Conservation (phyloP, 2,113 vertebrate genomes). For the Pedetes capensis region DNA sequence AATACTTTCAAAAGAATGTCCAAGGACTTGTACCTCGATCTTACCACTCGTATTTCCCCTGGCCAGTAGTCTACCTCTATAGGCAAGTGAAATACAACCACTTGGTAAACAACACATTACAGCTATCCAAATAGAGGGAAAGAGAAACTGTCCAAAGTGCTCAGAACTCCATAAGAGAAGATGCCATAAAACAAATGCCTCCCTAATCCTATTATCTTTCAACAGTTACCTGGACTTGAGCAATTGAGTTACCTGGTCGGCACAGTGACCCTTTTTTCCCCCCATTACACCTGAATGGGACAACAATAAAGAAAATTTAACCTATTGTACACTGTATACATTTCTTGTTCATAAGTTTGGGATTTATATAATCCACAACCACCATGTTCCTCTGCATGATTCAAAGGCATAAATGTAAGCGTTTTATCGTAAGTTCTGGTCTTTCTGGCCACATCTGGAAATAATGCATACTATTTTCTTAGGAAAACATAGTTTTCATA, state of each 20-base stretch:
- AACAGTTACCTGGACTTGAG: slow-evolving; percentile 85
- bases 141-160: slow-evolving; percentile 85
- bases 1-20: slow-evolving; percentile 97
- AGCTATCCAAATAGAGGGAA: not conserved
- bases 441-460: slow-evolving; percentile 89
- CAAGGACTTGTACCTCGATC: slow-evolving; percentile 93
- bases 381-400: slow-evolving; percentile 85
- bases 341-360: slow-evolving; percentile 83
- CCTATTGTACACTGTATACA: slow-evolving; percentile 84
- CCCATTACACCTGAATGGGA: slow-evolving; percentile 88
- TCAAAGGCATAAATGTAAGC: slow-evolving; percentile 80
- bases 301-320: slow-evolving; percentile 84
- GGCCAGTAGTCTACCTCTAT: slow-evolving; percentile 80
- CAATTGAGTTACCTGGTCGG: slow-evolving; percentile 90
- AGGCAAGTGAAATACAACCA: slow-evolving; percentile 90
- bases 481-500: slow-evolving; percentile 92
- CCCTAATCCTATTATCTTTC: slow-evolving; percentile 84
- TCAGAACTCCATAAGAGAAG: slow-evolving; percentile 83
- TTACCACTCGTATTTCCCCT: slow-evolving; percentile 91
- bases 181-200: slow-evolving; percentile 85
- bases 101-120: slow-evolving; percentile 86
- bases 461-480: slow-evolving; percentile 91
- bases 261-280: slow-evolving; percentile 94
- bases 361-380: slow-evolving; percentile 83
- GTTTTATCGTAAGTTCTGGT: slow-evolving; percentile 86